Base-by-base conservation (phyloP, 2,888 invertebrate species). In the Oxytorus armatus region DNA sequence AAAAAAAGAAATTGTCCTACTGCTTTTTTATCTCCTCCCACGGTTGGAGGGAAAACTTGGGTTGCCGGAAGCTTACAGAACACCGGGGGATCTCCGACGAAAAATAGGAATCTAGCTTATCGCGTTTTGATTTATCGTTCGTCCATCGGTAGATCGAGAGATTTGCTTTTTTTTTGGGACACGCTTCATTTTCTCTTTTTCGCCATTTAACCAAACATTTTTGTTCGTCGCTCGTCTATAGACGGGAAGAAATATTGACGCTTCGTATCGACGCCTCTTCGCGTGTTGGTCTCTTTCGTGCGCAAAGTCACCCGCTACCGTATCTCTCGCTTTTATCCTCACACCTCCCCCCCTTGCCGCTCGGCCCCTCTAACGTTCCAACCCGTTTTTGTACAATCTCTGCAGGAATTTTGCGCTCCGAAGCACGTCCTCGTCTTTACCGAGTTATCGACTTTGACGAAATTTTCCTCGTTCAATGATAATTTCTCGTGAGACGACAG, bases 21-120 rank as follows among this genome's bases (percentile, higher is more conserved):
- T 49, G 18, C 4, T 4, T 36, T 36, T 36, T 36, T 36, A 1
- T 36, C 10, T 3, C 3, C 29, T 3, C 29, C 29, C 10, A 8
- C 10, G 4, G 4, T 36, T 36, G 8, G 5, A 1, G 4, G 36
- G 10, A 36, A 36, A 36, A 36, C 1, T 8, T 23, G 51, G n/a
- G n/a, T n/a, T 55, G 39, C 69, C 69, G 55, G 44, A 44, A 44
- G 29, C 23, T 44, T 44, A n/a, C 53, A 53, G 53, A 29, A 42
- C 21, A n/a, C 53, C 55, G 36, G 55, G 42, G 65, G 49, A 11
- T 55, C 25, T 29, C 65, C 21, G 36, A 82, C 81, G 85, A 86
- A 90, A 89, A 88, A 88, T 89, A 90, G 90, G 89, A 89, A 90
- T 88, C 90, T 90, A 90, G 87, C 87, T 90, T 90, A 90, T 90